Conservation (phyloP, 2,888 invertebrate genomes). For the Drosophila prolongata region DNA sequence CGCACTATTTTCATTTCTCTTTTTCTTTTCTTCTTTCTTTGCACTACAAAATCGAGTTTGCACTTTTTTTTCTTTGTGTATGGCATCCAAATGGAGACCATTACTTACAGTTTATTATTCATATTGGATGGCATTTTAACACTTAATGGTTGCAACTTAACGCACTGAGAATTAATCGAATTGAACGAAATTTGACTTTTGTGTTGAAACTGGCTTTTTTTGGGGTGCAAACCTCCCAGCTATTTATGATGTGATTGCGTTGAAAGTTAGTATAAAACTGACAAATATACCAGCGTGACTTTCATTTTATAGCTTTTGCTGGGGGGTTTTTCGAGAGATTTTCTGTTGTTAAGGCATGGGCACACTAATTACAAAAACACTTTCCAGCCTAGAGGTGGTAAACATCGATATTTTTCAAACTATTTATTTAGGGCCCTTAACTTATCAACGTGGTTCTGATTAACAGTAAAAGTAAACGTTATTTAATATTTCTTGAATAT, state of each 20-base stretch:
- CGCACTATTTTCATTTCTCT: slow-evolving; percentile 63
- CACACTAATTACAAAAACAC: background rate
- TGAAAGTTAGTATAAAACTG: slow-evolving; percentile 24
- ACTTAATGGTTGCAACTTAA: slow-evolving; percentile 81
- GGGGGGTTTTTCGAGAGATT: background rate
- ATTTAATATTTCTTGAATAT: too few species aligned
- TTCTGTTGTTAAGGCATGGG: background rate
- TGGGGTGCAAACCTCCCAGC: slow-evolving; percentile 33
- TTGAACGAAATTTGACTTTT: slow-evolving; percentile 54
- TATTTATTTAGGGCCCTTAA: too few species aligned
- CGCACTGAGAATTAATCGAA: slow-evolving; percentile 65
- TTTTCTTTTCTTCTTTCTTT: slow-evolving; percentile 46
- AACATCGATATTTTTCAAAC: background rate
- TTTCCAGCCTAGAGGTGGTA: background rate
- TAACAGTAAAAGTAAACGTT: too few species aligned
- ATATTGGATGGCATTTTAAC: slow-evolving; percentile 84
- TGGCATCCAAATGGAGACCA: slow-evolving; percentile 58
- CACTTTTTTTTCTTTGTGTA: slow-evolving; percentile 59
- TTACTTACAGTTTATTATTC: slow-evolving; percentile 85
- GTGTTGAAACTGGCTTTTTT: slow-evolving; percentile 40
- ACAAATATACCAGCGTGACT: background rate
- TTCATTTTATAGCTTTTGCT: background rate
- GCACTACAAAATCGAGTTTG: slow-evolving; percentile 82
- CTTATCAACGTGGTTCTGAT: too few species aligned
- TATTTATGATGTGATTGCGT: slow-evolving; percentile 14